A percentile compares a stretch with the other conserved stretches of the same genome.
These are phyloP conservation scores for Mus spicilegus DNA, from an alignment of 2,113 vertebrate genomes.

Conservation along the genomic window DNA sequence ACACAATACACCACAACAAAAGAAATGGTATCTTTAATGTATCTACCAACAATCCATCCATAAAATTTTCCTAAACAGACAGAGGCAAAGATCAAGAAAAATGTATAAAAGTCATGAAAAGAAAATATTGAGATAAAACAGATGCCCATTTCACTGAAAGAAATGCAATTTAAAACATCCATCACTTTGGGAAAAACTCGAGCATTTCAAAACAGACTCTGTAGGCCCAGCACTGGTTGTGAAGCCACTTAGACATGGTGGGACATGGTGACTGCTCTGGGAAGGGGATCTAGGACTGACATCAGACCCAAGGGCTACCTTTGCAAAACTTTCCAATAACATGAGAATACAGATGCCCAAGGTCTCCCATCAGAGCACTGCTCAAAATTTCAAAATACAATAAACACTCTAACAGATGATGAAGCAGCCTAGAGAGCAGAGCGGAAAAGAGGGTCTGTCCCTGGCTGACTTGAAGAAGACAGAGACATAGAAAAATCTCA, in stretches of 20 bases:
- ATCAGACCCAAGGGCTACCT: not conserved
- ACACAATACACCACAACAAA: not conserved
- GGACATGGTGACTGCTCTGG: not conserved
- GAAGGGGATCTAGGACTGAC: not conserved
- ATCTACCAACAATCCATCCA: not conserved
- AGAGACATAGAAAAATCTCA: not conserved
- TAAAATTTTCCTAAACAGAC: not conserved
- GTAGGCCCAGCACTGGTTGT: not conserved
- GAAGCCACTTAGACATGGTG: not conserved
- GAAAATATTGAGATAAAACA: not conserved
- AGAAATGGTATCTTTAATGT: not conserved
- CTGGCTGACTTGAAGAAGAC: not conserved
- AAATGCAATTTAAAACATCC: not conserved
- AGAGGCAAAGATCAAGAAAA: not conserved
- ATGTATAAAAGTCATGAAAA: not conserved
- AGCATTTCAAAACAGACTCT: not conserved
- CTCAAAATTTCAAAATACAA: not conserved
- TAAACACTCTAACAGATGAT: not conserved
- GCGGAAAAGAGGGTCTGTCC: not conserved
- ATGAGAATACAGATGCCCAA: not conserved
- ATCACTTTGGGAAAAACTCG: not conserved
- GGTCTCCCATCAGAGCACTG: not conserved
- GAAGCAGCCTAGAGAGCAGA: not conserved
- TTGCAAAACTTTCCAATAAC: not conserved
- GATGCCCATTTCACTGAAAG: not conserved